Base-by-base conservation (phyloP, 2,797 vertebrate genomes). In the Macropus fuliginosus region DNA sequence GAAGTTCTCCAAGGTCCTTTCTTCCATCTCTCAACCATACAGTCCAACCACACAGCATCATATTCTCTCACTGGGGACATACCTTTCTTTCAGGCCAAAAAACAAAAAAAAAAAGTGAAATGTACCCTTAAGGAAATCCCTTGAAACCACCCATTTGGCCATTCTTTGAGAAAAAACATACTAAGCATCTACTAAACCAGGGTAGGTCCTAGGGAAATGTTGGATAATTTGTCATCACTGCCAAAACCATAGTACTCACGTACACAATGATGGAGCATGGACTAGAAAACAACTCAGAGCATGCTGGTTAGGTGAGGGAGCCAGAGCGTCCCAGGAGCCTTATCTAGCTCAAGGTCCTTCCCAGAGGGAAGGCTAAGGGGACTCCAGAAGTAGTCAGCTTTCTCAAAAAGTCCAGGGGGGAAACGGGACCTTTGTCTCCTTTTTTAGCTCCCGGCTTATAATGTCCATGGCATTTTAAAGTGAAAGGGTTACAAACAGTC, bases 201-300 rank as follows among this genome's bases (percentile, higher is more conserved):
- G 31, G 34, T 3, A n/a, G n/a, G 94, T 96, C 97, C 97, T 98
- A 97, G 95, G 96, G 97, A 97, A 96, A 94, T 0, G 97, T 98
- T 99, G 98, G 98, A 99, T 99, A 99, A 99, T 98, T 98, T 98
- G 98, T 98, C 98, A 98, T 98, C 98, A 98, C 98, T 9, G 97
- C 94, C 96, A 91, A 97, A 98, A 96, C 95, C 90, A 91, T 94
- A 56, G 55, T 98, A 98, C 10, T 97, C 97, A 96, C 91, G 96
- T 98, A 98, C 96, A 97, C 91, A 24, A 93, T 97, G 95, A 98
- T 95, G 97, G 96, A 96, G 98, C 98, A 97, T 97, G 96, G 98
- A 96, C 55, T 96, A 97, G 91, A 98, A 95, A 93, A 97, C 96
- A 96, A 97, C 97, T 97, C 95, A 94, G 97, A 98, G 98, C 98